phyloP scores from a whole-genome alignment of 1,140 invertebrate genomes.

The Trichonephila clavipes region DNA sequence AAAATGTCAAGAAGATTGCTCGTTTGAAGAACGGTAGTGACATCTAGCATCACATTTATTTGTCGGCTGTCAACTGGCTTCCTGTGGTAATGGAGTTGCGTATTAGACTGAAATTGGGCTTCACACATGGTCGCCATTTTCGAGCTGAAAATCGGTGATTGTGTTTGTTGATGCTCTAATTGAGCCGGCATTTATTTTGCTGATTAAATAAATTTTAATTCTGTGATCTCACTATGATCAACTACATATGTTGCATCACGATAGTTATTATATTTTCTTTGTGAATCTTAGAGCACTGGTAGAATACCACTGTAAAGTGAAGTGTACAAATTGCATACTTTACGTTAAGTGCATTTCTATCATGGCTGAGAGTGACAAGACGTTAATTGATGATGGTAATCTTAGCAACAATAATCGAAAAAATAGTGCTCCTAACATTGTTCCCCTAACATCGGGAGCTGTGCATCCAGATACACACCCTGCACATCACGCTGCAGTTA shows the following conservation, averaged over 20 bases:
- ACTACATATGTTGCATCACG: conserved; percentile 76
- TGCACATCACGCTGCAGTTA: conserved; percentile 56
- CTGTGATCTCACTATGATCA: conserved; percentile 76
- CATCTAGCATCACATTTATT: conserved; percentile 71
- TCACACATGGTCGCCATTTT: conserved; percentile 77
- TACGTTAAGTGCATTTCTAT: conserved; percentile 68
- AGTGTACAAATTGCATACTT: conserved; percentile 74
- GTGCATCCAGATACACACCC: conserved; percentile 59
- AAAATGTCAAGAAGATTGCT: conserved; percentile 48
- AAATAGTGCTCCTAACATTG: conserved; percentile 57
- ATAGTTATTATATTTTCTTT: conserved; percentile 69
- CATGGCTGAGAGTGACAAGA: conserved; percentile 76
- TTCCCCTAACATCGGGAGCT: conserved; percentile 62
- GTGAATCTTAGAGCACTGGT: conserved; percentile 70
- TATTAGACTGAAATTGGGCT: conserved; percentile 72
- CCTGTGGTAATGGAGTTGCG: conserved; percentile 76
- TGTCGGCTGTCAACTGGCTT: conserved; percentile 74
- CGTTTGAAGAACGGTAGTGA: conserved; percentile 59
- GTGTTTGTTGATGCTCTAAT: conserved; percentile 68
- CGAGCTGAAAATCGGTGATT: conserved; percentile 72
- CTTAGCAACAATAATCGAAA: conserved; percentile 75
- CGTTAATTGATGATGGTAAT: conserved; percentile 69
- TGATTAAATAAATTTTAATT: conserved; percentile 66
- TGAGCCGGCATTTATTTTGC: conserved; percentile 64
- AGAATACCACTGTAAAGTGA: conserved; percentile 70